phyloP scores from a whole-genome alignment of 30 jellyfish, hydroid and myxozoan species.

The Sanderia malayensis region DNA sequence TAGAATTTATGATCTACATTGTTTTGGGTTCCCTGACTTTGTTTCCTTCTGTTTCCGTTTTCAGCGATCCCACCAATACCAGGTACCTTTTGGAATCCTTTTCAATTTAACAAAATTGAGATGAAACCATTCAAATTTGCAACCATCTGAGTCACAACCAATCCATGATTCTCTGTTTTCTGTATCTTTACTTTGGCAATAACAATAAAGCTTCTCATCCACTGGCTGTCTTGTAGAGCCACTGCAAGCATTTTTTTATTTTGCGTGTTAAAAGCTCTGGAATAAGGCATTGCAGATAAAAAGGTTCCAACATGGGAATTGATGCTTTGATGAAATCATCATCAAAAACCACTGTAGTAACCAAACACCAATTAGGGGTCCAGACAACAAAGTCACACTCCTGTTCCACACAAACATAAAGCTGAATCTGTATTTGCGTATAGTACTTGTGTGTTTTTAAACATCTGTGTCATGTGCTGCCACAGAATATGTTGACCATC shows the following conservation, averaged over 20 bases:
- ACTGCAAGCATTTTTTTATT: not conserved
- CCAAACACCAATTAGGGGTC: not conserved
- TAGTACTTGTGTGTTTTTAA: not conserved
- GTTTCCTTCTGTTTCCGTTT: not conserved
- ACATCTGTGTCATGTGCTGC: conserved; percentile 15
- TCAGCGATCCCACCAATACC: conserved; percentile 6
- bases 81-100: conserved; percentile 8
- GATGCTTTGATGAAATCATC: not conserved
- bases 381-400: conserved; percentile 6
- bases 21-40: not conserved
- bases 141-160: conserved; percentile 26
- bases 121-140: conserved; percentile 21
- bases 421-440: conserved; percentile 8
- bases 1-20: not conserved
- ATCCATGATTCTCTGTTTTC: conserved; percentile 4
- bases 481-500: conserved; percentile 47
- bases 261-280: not conserved
- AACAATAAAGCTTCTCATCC: not conserved
- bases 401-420: not conserved
- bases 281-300: not conserved
- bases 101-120: not conserved
- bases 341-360: not conserved
- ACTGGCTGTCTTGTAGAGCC: not conserved
- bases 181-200: not conserved
- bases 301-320: not conserved